These are phyloP conservation scores for Formica exsecta DNA, from an alignment of 1,140 invertebrate genomes.

Conservation along the genomic window DNA sequence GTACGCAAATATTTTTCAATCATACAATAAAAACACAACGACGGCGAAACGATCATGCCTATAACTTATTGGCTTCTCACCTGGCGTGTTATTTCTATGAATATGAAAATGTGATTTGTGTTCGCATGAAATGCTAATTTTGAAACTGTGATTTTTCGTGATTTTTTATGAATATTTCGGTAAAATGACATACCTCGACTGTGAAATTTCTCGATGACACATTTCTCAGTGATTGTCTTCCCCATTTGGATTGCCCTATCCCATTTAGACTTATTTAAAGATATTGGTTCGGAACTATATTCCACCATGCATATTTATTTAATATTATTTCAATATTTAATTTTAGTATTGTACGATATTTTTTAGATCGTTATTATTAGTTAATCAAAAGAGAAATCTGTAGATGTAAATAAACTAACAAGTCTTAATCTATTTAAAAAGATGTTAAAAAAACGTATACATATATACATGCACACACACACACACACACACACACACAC, in stretches of 20 bases:
- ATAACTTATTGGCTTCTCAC: conserved; percentile 51
- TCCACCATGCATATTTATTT: too few species aligned
- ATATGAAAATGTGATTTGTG: conserved; percentile 52
- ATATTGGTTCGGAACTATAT: neutral
- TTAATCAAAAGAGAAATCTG: neutral
- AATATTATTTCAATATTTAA: too few species aligned
- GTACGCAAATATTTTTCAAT: conserved; percentile 58
- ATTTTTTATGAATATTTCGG: conserved; percentile 10
- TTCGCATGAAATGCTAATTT: conserved; percentile 45
- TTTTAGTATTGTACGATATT: neutral
- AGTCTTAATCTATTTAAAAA: neutral
- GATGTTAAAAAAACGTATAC: too few species aligned
- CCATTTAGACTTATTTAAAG: neutral
- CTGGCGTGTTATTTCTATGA: conserved; percentile 54
- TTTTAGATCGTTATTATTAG: neutral
- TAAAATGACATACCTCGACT: neutral
- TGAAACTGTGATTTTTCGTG: neutral
- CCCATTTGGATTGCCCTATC: too few species aligned
- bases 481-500: too few species aligned
- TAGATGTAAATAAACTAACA: neutral
- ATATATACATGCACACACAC: too few species aligned
- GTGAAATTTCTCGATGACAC: neutral
- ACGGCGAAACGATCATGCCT: neutral
- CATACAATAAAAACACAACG: conserved; percentile 42
- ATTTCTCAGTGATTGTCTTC: neutral